A percentile compares a stretch with the other conserved stretches of the same genome.
Conservation (phyloP, 2,113 vertebrate genomes). For the Falcunculus frontatus region DNA sequence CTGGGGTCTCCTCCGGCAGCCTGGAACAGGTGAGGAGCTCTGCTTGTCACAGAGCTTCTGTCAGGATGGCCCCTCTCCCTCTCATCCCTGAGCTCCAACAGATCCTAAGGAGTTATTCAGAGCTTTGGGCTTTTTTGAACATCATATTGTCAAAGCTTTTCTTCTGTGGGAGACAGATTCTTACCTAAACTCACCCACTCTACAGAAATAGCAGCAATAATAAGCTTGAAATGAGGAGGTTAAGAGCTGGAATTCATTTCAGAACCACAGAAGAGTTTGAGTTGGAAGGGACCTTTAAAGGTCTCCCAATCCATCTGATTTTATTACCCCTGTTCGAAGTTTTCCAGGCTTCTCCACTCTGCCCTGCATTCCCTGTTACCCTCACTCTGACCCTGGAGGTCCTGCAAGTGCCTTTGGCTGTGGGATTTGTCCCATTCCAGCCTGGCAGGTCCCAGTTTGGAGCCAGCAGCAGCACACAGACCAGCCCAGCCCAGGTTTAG, state of each 20-base stretch:
- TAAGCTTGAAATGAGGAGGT: neutral
- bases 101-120: neutral
- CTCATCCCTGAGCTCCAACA: neutral
- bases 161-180: neutral
- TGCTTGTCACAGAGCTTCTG: neutral
- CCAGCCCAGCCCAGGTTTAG: neutral
- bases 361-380: rapidly evolving
- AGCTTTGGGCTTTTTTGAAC: neutral
- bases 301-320: neutral
- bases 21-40: neutral
- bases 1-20: neutral
- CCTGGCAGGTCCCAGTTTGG: neutral
- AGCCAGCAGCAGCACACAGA: neutral
- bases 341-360: neutral
- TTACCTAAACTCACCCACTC: neutral
- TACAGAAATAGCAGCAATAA: neutral
- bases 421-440: neutral
- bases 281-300: neutral
- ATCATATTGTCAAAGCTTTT: neutral
- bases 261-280: neutral
- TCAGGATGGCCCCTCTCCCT: neutral
- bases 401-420: neutral
- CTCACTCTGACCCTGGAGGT: neutral
- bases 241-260: neutral
- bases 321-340: neutral